Evolutionary conservation across 2,888 invertebrate genomes (phyloP).

Genomic region (Lordiphosa fenestrarum): DNA sequence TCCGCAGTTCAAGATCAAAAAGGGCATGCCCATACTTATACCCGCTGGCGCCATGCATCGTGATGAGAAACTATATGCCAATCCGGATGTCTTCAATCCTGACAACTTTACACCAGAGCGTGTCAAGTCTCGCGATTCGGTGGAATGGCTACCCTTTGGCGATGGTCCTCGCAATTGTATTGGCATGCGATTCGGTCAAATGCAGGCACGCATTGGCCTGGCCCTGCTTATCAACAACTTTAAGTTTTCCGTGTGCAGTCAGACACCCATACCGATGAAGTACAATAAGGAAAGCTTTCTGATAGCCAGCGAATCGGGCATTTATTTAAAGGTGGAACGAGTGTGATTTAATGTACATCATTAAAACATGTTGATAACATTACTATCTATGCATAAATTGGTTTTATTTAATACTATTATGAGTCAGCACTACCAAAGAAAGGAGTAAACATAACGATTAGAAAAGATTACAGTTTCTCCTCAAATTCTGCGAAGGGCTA

Average conservation of each 20-base stretch:
- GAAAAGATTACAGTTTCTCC: neutral
- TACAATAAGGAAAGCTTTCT: slow-evolving; percentile 45
- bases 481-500: no score
- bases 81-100: slow-evolving; percentile 84
- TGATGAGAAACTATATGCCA: slow-evolving; percentile 83
- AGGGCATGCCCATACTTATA: slow-evolving; percentile 82
- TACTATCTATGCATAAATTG: neutral
- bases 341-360: slow-evolving; percentile 10
- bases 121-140: slow-evolving; percentile 81
- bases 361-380: neutral
- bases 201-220: slow-evolving; percentile 74
- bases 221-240: slow-evolving; percentile 65
- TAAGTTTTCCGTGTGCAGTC: slow-evolving; percentile 57
- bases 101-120: slow-evolving; percentile 83
- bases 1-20: slow-evolving; percentile 81
- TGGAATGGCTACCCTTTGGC: slow-evolving; percentile 76
- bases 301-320: slow-evolving; percentile 54
- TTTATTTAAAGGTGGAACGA: slow-evolving; percentile 51
- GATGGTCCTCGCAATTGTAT: slow-evolving; percentile 78
- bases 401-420: no score
- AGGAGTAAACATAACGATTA: no score
- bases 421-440: no score
- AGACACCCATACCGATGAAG: slow-evolving; percentile 68
- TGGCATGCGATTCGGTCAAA: slow-evolving; percentile 77
- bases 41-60: slow-evolving; percentile 83